Evolutionary conservation across 2,797 vertebrate genomes (phyloP).

Genomic region (Chelon labrosus): DNA sequence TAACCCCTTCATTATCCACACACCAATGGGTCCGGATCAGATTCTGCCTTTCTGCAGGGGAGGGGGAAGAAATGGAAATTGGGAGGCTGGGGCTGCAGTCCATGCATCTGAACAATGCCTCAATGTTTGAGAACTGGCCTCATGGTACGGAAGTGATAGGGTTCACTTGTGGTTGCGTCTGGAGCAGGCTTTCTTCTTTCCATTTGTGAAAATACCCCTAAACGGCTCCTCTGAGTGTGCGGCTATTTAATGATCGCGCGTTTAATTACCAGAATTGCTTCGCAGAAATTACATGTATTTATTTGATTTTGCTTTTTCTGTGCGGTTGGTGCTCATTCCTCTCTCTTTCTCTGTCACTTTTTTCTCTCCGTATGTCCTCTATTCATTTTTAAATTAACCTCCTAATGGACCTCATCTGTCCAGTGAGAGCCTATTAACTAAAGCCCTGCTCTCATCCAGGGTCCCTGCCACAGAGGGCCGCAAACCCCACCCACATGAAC

Average conservation of each 20-base stretch:
- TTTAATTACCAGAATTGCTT: constrained; percentile 42
- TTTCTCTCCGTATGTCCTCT: constrained; percentile 65
- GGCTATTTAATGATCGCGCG: constrained; percentile 32
- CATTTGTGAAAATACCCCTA: constrained; percentile 34
- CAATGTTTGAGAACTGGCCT: constrained; percentile 82
- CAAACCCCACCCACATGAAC: constrained; percentile 70
- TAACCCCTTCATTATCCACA: constrained; percentile 92
- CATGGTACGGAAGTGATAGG: constrained; percentile 64
- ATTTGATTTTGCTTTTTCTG: constrained; percentile 23
- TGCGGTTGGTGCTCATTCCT: constrained; percentile 15
- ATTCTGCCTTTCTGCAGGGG: constrained; percentile 82
- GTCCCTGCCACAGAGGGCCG: constrained; percentile 65
- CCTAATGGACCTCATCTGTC: constrained; percentile 90
- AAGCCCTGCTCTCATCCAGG: constrained; percentile 81
- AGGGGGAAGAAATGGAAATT: constrained; percentile 80
- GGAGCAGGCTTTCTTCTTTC: constrained; percentile 46
- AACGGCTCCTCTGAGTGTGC: constrained; percentile 25
- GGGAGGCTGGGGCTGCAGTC: constrained; percentile 80
- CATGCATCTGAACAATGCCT: constrained; percentile 87
- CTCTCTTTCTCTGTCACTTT: constrained; percentile 41
- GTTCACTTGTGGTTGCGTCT: constrained; percentile 59
- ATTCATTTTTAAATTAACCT: constrained; percentile 89
- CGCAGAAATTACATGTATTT: constrained; percentile 26
- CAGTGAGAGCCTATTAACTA: constrained; percentile 88
- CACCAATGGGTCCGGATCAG: constrained; percentile 89